Base-by-base conservation (phyloP, 2,113 vertebrate genomes). In the Talpa occidentalis region DNA sequence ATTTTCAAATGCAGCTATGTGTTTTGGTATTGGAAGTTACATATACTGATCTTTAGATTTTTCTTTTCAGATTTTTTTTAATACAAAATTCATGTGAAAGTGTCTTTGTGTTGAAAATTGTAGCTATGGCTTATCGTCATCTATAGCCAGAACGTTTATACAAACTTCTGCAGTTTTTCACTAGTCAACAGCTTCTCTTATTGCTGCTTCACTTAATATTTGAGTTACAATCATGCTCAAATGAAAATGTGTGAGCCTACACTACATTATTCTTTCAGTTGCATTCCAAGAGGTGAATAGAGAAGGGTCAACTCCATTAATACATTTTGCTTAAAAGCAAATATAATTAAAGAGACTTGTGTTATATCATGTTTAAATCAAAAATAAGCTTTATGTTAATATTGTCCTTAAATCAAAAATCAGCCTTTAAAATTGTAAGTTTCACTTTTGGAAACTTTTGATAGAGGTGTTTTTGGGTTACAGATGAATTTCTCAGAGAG, bases 31-130 rank as follows among this genome's bases (percentile, higher is more conserved):
- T 4, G 12, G 6, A 72, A 47, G 37, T 73, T 15, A 40, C 12
- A 54, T 74, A 73, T 67, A 52, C 21, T 64, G 54, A 74, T 76
- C 26, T 82, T 91, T 15, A 93, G n/a, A 66, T 94, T 78, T 79
- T 17, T 91, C 49, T 81, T 77, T 54, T 30, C 69, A 10, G 11
- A 11, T 81, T 37, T 49, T 82, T 67, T 94, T 89, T 7, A 54
- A 44, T 24, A n/a, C 11, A 52, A 86, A 94, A 83, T 79, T 78
- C 28, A 76, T 15, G 1, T 56, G 11, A 82, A 69, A 91, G 5
- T 42, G 1, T 56, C 79, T 94, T 91, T 91, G 35, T 47, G 4
- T 78, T 35, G 35, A 70, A 22, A 42, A 30, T 8, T 35, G 9
- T 37, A 89, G 12, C 3, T 42, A 66, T 56, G 54, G 7, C 54